phyloP scores from a whole-genome alignment of 2,797 vertebrate species.

The Schizopygopsis malacanthus region DNA sequence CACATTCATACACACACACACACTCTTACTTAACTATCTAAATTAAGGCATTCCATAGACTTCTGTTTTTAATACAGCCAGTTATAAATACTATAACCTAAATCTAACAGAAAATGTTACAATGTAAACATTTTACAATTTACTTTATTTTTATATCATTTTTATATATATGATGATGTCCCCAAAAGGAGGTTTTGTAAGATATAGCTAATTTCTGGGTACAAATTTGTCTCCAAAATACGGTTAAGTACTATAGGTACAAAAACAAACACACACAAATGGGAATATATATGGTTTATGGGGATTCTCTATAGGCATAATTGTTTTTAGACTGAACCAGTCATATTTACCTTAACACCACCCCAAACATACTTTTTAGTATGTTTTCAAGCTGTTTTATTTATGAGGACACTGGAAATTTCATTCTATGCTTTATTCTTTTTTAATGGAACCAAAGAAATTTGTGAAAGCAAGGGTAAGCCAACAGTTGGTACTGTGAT shows the following conservation, averaged over 20 bases:
- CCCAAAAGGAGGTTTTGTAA: background rate
- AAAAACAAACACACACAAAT: background rate
- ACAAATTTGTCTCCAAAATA: background rate
- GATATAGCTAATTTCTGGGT: background rate
- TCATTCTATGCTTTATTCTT: constrained; percentile 66
- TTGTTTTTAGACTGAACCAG: background rate
- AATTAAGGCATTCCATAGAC: background rate
- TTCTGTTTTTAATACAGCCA: background rate
- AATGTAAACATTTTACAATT: too few species aligned
- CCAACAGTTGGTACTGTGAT: constrained; percentile 32
- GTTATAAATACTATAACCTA: background rate
- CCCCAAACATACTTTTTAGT: background rate
- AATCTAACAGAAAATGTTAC: background rate
- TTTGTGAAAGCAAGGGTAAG: constrained; percentile 89
- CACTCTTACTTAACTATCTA: background rate
- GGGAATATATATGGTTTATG: background rate
- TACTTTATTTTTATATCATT: background rate
- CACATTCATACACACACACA: background rate
- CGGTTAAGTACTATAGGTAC: background rate
- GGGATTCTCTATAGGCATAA: background rate
- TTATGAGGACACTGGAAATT: background rate
- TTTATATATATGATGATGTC: background rate
- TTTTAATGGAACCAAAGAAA: constrained; percentile 84
- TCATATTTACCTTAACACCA: background rate
- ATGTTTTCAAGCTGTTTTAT: background rate